Percentiles rank a stretch among this genome's conserved stretches.
Conservation (phyloP, 2,888 invertebrate species). For the Caenorhabditis sulstoni region DNA sequence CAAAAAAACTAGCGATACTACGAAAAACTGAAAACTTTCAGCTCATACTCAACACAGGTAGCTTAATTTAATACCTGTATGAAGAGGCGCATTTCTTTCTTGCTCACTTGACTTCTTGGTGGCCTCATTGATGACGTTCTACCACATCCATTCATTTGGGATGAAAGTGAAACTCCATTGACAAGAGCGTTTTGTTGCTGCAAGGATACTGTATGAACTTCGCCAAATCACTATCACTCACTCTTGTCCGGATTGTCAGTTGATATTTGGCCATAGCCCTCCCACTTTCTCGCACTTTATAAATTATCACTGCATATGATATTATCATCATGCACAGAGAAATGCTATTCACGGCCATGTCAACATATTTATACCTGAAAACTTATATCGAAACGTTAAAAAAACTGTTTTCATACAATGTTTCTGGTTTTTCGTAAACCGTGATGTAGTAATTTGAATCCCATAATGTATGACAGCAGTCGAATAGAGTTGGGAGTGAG, state of each 20-base stretch:
- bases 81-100: constrained; percentile 77
- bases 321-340: constrained; percentile 76
- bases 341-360: constrained; percentile 76
- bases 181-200: constrained; percentile 71
- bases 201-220: too few species aligned
- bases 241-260: constrained; percentile 73
- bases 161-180: constrained; percentile 59
- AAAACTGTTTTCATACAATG: constrained; percentile 60
- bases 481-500: constrained; percentile 76
- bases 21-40: constrained; percentile 73
- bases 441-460: constrained; percentile 72
- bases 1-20: constrained; percentile 78
- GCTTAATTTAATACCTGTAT: constrained; percentile 69
- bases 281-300: constrained; percentile 76
- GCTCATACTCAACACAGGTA: too few species aligned
- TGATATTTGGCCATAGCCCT: constrained; percentile 77
- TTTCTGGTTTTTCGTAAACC: constrained; percentile 70
- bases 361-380: constrained; percentile 76
- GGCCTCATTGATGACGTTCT: constrained; percentile 72
- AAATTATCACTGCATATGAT: constrained; percentile 78
- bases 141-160: constrained; percentile 65
- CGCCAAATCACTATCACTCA: constrained; percentile 12
- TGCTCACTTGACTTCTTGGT: constrained; percentile 76
- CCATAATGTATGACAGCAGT: constrained; percentile 79
- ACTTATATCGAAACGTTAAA: too few species aligned